A percentile compares a stretch with the other conserved stretches of the same genome.
These are phyloP conservation scores for Brenthis ino DNA, from an alignment of 2,888 invertebrate genomes.

Conservation along the genomic window DNA sequence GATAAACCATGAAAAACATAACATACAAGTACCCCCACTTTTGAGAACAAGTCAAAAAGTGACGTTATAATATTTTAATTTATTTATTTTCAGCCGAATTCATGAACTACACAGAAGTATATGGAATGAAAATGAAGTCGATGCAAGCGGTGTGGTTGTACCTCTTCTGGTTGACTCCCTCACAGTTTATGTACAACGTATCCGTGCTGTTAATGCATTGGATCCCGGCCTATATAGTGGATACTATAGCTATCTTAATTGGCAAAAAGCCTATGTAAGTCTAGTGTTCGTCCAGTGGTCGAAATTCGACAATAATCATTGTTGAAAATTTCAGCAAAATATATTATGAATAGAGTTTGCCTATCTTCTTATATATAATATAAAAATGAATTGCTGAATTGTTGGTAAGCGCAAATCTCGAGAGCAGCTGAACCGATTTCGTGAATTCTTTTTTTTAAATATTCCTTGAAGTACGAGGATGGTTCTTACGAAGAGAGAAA, in stretches of 20 bases:
- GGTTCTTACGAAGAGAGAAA: too few relatives aligned
- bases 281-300: not conserved
- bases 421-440: too few relatives aligned
- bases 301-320: too few relatives aligned
- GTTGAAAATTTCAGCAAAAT: too few relatives aligned
- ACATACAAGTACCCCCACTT: too few relatives aligned
- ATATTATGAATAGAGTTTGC: too few relatives aligned
- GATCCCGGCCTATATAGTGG: conserved; percentile 84
- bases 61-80: not conserved
- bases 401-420: too few relatives aligned
- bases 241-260: conserved; percentile 76
- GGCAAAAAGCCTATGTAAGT: conserved; percentile 86
- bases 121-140: conserved; percentile 81
- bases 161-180: conserved; percentile 83
- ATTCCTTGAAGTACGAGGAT: too few relatives aligned
- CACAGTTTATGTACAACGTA: conserved; percentile 79
- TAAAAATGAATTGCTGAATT: too few relatives aligned
- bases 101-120: conserved; percentile 74
- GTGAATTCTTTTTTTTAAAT: too few relatives aligned
- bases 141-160: conserved; percentile 84
- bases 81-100: conserved; percentile 70
- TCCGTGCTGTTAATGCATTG: conserved; percentile 83
- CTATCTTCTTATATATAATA: too few relatives aligned
- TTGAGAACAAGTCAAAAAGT: not conserved
- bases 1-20: too few relatives aligned